Base-by-base conservation (phyloP, 64 coral and sea anemone genomes). In the Pachyseris speciosa region DNA sequence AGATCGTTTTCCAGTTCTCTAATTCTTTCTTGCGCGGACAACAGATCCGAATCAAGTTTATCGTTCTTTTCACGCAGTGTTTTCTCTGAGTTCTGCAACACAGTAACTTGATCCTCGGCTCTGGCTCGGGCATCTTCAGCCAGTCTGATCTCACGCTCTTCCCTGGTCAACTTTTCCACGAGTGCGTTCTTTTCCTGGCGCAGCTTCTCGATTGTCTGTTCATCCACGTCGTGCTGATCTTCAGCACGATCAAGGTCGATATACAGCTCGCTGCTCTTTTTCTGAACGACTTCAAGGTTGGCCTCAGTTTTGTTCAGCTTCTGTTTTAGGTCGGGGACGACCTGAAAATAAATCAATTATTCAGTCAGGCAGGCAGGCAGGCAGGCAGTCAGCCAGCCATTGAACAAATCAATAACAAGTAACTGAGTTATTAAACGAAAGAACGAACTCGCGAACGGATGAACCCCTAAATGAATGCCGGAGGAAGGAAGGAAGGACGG, bases 261-360 rank as follows among this genome's bases (percentile, higher is more conserved):
- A 10, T 8, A 9, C 20, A 86, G 63, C 40, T 86, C 39, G 40
- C 9, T 41, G 26, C 20, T 67, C 30, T 48, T 32, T n/a, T 86
- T 17, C 24, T 69, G 3, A 9, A 69, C 1, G 6, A 51, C 64
- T 38, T 67, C 31, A 7, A 34, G 4, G 12, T 30, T 49, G 19
- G 44, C 51, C 10, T 92, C 67, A 9, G 50, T 28, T 22, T 48
- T 43, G 36, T 70, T 84, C 2, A 92, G 49, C 80, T 92, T 80
- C 28, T 81, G 51, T 40, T 28, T 81, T 2, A 81, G 9, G 0
- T 81, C 77, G 9, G 36, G 77, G 1, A 81, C 40, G 33, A 58
- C 34, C 67, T 71, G 22, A 40, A 38, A 37, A 57, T 20, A 20
- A 57, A 57, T 20, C 52, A n/a, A n/a, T n/a, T n/a, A n/a, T n/a